Evolutionary conservation across 2,113 vertebrate species (phyloP).

Genomic region (Nansenia antarctica): DNA sequence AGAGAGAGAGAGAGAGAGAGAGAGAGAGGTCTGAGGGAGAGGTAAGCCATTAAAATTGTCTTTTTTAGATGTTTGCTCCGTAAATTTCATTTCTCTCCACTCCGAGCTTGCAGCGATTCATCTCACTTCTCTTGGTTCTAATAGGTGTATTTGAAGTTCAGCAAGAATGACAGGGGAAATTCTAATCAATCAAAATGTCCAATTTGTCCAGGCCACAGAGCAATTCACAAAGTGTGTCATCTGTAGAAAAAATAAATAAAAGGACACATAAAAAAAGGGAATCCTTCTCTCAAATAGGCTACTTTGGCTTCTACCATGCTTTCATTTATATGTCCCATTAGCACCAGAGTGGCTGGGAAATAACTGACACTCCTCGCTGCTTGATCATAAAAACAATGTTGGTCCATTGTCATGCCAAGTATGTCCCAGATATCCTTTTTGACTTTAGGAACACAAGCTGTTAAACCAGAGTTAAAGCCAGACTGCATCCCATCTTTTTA

Average conservation of each 20-base stretch:
- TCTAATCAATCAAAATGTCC: constrained; percentile 74
- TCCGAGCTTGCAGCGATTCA: constrained; percentile 62
- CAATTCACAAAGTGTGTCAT: constrained; percentile 64
- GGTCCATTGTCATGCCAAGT: constrained; percentile 60
- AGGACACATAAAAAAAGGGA: constrained; percentile 21
- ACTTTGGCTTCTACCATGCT: constrained; percentile 44
- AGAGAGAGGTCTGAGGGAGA: constrained; percentile 67
- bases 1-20: constrained; percentile 39
- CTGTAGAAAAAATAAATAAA: constrained; percentile 69
- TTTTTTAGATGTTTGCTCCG: constrained; percentile 68
- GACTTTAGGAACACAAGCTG: constrained; percentile 70
- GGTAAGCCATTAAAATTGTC: constrained; percentile 76
- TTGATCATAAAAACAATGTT: constrained; percentile 45
- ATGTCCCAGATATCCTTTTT: constrained; percentile 47
- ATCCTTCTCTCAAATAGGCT: constrained; percentile 58
- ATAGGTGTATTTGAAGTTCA: constrained; percentile 60
- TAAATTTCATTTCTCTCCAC: constrained; percentile 65
- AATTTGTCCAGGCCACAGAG: constrained; percentile 69
- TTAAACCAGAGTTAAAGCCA: constrained; percentile 43
- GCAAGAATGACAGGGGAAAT: constrained; percentile 62
- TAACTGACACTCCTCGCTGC: constrained; percentile 39
- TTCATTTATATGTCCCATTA: constrained; percentile 71
- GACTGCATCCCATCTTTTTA: constrained; percentile 48
- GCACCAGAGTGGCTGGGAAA: constrained; percentile 46
- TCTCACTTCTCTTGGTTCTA: constrained; percentile 57